These are phyloP conservation scores for Nasonia oneida DNA, from an alignment of 2,888 invertebrate species.

Conservation along the genomic window DNA sequence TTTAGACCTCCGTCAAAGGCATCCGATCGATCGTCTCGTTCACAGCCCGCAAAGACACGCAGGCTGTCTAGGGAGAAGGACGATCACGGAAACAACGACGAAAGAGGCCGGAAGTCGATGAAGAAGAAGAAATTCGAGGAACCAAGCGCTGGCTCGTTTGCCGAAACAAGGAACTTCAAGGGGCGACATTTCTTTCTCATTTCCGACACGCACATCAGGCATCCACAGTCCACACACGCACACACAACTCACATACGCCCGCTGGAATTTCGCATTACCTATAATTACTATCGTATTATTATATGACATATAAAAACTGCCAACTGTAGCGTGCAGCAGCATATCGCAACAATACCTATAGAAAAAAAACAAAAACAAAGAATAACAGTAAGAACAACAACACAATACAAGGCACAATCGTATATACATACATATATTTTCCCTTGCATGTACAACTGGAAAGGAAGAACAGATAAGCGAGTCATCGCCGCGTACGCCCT, in stretches of 20 bases:
- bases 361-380: neutral
- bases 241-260: conserved; percentile 9
- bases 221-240: neutral
- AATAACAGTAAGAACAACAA: neutral
- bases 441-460: conserved; percentile 45
- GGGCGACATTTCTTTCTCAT: neutral
- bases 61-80: conserved; percentile 72
- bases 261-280: conserved; percentile 53
- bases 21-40: conserved; percentile 92
- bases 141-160: neutral
- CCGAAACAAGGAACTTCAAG: neutral
- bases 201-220: neutral
- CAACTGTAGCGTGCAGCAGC: conserved; percentile 46
- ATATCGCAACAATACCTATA: conserved; percentile 14
- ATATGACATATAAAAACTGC: conserved; percentile 49
- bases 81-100: neutral
- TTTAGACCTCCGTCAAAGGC: conserved; percentile 92
- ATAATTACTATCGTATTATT: neutral
- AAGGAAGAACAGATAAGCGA: neutral
- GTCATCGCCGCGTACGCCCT: conserved; percentile 20
- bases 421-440: conserved; percentile 21
- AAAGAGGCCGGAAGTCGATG: neutral
- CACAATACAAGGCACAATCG: conserved; percentile 22
- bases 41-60: conserved; percentile 86
- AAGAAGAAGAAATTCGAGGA: neutral